Conservation (phyloP, 2,113 vertebrate species). For the Takifugu bimaculatus region DNA sequence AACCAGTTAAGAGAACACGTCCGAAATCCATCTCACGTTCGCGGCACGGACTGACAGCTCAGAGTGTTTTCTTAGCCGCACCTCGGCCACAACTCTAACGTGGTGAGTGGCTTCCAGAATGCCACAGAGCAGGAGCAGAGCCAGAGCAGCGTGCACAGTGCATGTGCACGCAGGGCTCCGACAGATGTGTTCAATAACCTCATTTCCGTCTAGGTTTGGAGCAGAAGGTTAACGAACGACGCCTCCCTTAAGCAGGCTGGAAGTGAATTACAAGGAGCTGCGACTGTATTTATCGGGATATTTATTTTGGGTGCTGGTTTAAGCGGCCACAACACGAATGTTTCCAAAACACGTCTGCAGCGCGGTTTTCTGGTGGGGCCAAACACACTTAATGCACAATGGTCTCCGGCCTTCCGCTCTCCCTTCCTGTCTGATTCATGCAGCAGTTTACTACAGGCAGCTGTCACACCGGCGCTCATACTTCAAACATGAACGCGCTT, state of each 20-base stretch:
- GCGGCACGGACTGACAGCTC: slow-evolving; percentile 47
- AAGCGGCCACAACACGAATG: slow-evolving; percentile 60
- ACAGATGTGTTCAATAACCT: slow-evolving; percentile 30
- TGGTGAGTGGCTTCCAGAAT: slow-evolving; percentile 33
- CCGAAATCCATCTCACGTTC: slow-evolving; percentile 63
- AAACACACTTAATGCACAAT: slow-evolving; percentile 56
- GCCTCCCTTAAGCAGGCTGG: slow-evolving; percentile 18
- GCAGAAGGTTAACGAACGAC: not conserved
- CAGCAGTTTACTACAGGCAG: slow-evolving; percentile 65
- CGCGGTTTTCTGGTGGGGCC: slow-evolving; percentile 40
- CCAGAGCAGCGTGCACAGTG: slow-evolving; percentile 22
- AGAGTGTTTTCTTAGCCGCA: slow-evolving; percentile 43
- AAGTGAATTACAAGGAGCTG: slow-evolving; percentile 54
- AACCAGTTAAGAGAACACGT: slow-evolving; percentile 68
- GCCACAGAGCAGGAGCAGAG: slow-evolving; percentile 22
- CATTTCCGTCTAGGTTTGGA: slow-evolving; percentile 10
- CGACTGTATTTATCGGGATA: slow-evolving; percentile 46
- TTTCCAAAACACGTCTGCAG: slow-evolving; percentile 66
- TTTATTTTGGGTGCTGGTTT: slow-evolving; percentile 63
- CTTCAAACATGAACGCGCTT: slow-evolving; percentile 68
- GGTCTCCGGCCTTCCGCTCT: slow-evolving; percentile 48
- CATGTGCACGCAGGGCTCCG: not conserved
- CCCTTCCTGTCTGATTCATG: slow-evolving; percentile 27
- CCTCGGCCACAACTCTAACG: slow-evolving; percentile 34
- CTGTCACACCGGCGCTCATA: slow-evolving; percentile 67